A percentile compares a stretch with the other conserved stretches of the same genome.
Evolutionary conservation across 2,113 vertebrate genomes (phyloP).

Genomic region (Carettochelys insculpta): DNA sequence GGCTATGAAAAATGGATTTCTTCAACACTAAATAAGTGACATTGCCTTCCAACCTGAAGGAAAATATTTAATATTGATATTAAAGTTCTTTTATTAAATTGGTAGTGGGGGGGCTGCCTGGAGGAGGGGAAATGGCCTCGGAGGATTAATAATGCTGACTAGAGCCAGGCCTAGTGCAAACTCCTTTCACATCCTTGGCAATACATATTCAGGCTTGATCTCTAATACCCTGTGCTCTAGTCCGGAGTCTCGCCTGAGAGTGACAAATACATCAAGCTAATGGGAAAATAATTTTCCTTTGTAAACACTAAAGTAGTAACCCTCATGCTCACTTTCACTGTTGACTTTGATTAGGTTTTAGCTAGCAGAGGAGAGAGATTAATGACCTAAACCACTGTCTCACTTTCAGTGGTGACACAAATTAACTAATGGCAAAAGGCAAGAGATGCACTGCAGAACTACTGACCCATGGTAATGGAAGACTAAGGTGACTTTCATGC

Average conservation of each 20-base stretch:
- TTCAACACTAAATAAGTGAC: neutral
- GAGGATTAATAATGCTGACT: neutral
- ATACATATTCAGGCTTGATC: neutral
- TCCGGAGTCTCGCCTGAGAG: neutral
- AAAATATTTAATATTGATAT: neutral
- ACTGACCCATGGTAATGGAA: neutral
- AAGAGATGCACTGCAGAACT: neutral
- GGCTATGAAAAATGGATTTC: slow-evolving; percentile 19
- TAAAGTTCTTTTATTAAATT: neutral
- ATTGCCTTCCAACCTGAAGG: neutral
- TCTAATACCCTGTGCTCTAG: neutral
- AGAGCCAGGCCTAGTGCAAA: neutral
- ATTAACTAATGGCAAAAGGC: neutral
- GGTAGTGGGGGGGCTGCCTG: too few relatives aligned
- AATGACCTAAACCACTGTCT: neutral
- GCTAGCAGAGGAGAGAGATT: neutral
- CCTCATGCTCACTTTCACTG: accelerated
- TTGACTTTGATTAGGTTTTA: neutral
- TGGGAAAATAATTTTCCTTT: neutral
- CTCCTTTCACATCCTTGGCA: neutral
- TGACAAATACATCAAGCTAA: neutral
- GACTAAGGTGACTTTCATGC: neutral
- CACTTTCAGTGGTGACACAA: neutral
- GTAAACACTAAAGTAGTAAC: neutral
- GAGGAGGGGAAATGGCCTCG: neutral